Evolutionary conservation across 2,888 invertebrate genomes (phyloP).

Genomic region (Capitulum mitella): DNA sequence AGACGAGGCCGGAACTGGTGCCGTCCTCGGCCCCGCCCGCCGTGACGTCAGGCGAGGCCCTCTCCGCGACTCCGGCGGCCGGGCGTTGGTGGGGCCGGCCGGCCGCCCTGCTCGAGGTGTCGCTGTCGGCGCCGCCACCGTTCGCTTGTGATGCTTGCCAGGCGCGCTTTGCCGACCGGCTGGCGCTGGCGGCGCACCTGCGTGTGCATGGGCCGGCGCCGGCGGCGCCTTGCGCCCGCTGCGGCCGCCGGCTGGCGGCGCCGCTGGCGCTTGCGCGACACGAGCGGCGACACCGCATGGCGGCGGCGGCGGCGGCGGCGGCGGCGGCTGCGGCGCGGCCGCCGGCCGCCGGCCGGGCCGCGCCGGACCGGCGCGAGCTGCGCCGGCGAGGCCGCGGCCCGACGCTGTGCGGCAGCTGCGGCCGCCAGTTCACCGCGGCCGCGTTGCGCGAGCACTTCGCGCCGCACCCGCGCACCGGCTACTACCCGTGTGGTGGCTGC

Average conservation of each 20-base stretch:
- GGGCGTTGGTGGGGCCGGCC: neutral
- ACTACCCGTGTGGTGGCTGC: neutral
- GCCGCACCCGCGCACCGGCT: neutral
- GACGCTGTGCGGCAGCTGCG: neutral
- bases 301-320: neutral
- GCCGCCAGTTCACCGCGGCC: neutral
- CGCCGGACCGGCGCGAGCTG: neutral
- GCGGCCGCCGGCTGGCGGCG: neutral
- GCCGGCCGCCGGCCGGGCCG: neutral
- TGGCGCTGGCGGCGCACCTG: neutral
- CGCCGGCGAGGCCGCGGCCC: neutral
- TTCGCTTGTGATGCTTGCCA: neutral
- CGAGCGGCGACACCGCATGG: neutral
- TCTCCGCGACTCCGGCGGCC: neutral
- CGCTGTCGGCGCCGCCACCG: neutral
- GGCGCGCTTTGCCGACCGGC: neutral
- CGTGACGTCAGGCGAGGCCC: no score
- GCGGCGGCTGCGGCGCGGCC: neutral
- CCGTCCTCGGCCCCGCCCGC: no score
- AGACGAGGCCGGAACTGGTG: no score
- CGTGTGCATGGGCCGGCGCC: neutral
- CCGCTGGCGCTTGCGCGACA: neutral
- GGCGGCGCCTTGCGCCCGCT: neutral
- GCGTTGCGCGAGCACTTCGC: slow-evolving; percentile 11
- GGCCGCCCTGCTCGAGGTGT: no score